Percentiles rank a stretch among this genome's conserved stretches.
These are phyloP conservation scores for Lagria hirta DNA, from an alignment of 2,888 invertebrate species.

Conservation along the genomic window DNA sequence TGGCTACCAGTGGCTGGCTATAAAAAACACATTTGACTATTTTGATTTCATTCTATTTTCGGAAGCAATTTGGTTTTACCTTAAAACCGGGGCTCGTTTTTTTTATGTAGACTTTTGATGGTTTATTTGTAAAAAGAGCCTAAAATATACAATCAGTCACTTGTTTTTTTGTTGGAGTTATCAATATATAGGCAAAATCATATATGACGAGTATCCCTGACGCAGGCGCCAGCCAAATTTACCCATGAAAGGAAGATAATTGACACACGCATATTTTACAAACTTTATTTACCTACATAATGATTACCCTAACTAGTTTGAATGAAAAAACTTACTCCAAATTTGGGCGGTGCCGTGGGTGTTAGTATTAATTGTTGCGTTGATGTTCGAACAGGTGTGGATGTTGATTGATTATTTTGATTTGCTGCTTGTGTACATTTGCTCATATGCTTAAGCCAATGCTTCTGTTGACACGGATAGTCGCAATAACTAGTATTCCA, in stretches of 20 bases:
- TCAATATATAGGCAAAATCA: no score
- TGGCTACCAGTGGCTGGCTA: slow-evolving; percentile 33
- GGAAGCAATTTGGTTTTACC: slow-evolving; percentile 7
- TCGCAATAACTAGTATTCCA: slow-evolving; percentile 97
- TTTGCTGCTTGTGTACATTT: slow-evolving; percentile 58
- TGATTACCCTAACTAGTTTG: no score
- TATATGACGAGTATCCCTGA: no score
- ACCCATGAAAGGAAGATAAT: no score
- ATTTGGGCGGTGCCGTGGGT: slow-evolving; percentile 32
- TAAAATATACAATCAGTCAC: slow-evolving; percentile 20
- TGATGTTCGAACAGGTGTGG: slow-evolving; percentile 22
- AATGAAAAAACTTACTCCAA: no score
- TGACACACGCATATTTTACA: no score
- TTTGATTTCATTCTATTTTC: not conserved
- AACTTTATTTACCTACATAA: not conserved
- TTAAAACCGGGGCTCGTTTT: slow-evolving; percentile 22
- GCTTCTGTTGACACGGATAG: slow-evolving; percentile 81
- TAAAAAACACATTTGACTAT: slow-evolving; percentile 2
- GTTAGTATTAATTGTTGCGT: slow-evolving; percentile 38
- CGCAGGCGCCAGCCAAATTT: no score
- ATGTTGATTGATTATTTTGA: slow-evolving; percentile 21
- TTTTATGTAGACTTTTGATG: slow-evolving; percentile 35
- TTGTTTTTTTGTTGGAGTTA: slow-evolving; percentile 4
- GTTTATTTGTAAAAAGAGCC: slow-evolving; percentile 34
- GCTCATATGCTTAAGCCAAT: slow-evolving; percentile 78